Evolutionary conservation across 2,888 invertebrate genomes (phyloP).

Genomic region (Ceriagrion tenellum): DNA sequence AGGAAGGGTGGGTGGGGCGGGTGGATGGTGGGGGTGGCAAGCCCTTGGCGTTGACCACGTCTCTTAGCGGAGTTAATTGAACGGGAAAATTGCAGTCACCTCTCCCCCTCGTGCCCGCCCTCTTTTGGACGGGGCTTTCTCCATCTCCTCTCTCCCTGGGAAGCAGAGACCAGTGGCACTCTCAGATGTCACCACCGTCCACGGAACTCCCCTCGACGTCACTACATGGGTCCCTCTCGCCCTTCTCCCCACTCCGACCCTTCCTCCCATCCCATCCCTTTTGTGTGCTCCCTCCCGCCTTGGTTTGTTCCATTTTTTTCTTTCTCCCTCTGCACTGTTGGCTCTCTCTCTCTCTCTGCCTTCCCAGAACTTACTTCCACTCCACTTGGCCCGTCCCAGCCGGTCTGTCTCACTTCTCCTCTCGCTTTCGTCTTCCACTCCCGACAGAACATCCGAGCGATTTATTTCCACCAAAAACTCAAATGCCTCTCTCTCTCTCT

Average conservation of each 20-base stretch:
- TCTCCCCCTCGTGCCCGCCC: neutral
- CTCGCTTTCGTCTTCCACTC: slow-evolving; percentile 41
- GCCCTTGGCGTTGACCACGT: slow-evolving; percentile 29
- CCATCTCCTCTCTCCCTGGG: too few species aligned
- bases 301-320: slow-evolving; percentile 15
- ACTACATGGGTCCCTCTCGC: neutral
- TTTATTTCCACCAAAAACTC: slow-evolving; percentile 14
- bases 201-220: slow-evolving; percentile 2
- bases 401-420: neutral
- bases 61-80: slow-evolving; percentile 63
- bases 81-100: slow-evolving; percentile 57
- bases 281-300: neutral
- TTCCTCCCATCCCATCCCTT: too few species aligned
- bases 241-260: neutral
- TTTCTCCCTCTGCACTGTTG: neutral
- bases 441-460: slow-evolving; percentile 40
- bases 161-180: slow-evolving; percentile 2
- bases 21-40: neutral
- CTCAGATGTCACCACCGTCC: slow-evolving; percentile 48
- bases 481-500: neutral
- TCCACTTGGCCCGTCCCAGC: neutral
- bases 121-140: neutral
- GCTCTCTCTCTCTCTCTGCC: slow-evolving; percentile 15
- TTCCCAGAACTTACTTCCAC: slow-evolving; percentile 42
- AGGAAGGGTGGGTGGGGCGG: neutral